These are phyloP conservation scores for Thera britannica DNA, from an alignment of 2,888 invertebrate species.

Conservation along the genomic window DNA sequence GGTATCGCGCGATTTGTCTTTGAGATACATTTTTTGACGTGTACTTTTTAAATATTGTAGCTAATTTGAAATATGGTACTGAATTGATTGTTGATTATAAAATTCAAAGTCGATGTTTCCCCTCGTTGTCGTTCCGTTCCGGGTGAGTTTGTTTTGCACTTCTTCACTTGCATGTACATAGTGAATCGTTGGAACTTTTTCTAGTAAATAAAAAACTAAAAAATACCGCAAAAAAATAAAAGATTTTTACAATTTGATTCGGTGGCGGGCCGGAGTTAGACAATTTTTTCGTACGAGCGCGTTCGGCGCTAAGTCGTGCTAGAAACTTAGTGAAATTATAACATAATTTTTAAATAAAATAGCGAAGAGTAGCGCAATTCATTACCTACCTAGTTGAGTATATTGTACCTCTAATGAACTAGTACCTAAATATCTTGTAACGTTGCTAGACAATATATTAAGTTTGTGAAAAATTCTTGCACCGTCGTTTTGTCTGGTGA, in stretches of 20 bases:
- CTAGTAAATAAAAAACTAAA: constrained; percentile 64
- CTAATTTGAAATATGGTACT: constrained; percentile 42
- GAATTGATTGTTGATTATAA: constrained; percentile 44
- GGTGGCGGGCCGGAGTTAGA: constrained; percentile 44
- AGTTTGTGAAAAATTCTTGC: constrained; percentile 70
- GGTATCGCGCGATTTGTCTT: constrained; percentile 30
- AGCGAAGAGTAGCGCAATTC: constrained; percentile 81
- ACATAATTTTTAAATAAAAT: constrained; percentile 52
- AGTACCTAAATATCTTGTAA: constrained; percentile 76
- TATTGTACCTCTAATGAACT: constrained; percentile 63
- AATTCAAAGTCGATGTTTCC: constrained; percentile 42
- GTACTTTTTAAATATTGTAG: constrained; percentile 44
- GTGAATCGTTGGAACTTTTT: constrained; percentile 49
- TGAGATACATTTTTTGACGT: constrained; percentile 38
- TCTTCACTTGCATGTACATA: constrained; percentile 73
- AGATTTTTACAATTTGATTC: constrained; percentile 63
- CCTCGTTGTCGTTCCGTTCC: constrained; percentile 52
- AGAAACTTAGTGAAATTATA: constrained; percentile 62
- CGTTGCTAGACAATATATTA: constrained; percentile 80
- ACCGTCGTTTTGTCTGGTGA: constrained; percentile 65
- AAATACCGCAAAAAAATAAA: constrained; percentile 64
- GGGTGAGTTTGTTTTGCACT: constrained; percentile 72
- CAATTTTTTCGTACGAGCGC: constrained; percentile 37
- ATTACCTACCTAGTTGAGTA: constrained; percentile 77
- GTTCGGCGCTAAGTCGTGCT: constrained; percentile 42